phyloP scores from a whole-genome alignment of 2,113 vertebrate species.

The Dicaeum eximium region DNA sequence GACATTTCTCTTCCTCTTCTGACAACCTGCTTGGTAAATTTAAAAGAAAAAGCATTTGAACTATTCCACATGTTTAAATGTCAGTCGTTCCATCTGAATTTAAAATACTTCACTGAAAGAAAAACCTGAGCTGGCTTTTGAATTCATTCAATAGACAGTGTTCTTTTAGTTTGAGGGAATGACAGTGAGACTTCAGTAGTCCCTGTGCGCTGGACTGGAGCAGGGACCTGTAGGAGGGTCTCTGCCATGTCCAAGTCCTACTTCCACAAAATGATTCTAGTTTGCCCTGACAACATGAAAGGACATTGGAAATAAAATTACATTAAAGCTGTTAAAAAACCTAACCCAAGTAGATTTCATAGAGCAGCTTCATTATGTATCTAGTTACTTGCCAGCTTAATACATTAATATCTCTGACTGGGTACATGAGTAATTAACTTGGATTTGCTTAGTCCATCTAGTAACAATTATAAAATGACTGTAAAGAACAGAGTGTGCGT shows the following conservation, averaged over 20 bases:
- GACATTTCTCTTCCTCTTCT: not conserved
- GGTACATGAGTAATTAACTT: not conserved
- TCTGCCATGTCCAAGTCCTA: not conserved
- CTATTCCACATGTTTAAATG: constrained; percentile 29
- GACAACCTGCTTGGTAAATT: not conserved
- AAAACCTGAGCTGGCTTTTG: not conserved
- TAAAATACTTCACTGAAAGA: constrained; percentile 7
- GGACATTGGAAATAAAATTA: not conserved
- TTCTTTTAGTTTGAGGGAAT: not conserved
- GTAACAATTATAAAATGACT: not conserved
- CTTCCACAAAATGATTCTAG: not conserved
- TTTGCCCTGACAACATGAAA: not conserved
- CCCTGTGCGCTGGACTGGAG: not conserved
- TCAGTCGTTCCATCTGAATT: constrained; percentile 22
- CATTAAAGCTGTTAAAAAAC: not conserved
- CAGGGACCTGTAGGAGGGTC: not conserved
- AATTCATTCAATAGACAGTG: not conserved
- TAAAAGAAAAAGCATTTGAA: not conserved
- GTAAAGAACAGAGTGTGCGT: not conserved
- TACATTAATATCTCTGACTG: not conserved
- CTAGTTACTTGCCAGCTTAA: not conserved
- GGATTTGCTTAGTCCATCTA: not conserved
- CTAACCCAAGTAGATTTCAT: not conserved
- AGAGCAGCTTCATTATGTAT: not conserved
- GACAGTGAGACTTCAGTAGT: not conserved